Base-by-base conservation (phyloP, 1,140 invertebrate genomes). In the Tenebrio molitor region DNA sequence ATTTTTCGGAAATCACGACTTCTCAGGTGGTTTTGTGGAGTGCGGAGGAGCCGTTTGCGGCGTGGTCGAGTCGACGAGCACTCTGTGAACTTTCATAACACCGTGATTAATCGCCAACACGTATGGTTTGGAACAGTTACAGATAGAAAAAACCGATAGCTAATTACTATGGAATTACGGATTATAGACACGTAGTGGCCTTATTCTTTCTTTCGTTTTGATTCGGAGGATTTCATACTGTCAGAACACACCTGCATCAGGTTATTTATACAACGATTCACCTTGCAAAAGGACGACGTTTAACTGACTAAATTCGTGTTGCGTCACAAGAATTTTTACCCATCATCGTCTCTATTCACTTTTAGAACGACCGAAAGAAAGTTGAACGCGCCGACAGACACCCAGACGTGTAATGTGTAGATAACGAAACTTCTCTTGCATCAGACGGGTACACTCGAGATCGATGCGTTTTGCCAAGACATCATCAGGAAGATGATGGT, bases 111-210 rank as follows among this genome's bases (percentile, higher is more conserved):
- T 72, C 36, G 62, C 63, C 41, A 66, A 66, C 36, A 66, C 36
- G 58, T 39, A 69, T 66, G 46, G 63, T 42, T 44, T 44, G 70
- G 58, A 34, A 64, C 58, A 65, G 70, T 50, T 65, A 72, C 62
- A 72, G 39, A 66, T 66, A 64, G 42, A 72, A 72, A 72, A 72
- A 72, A 34, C 39, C 36, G 58, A 65, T 66, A 23, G 41, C 62
- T 72, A 72, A 72, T 72, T 72, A 63, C 70, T 66, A 42, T 66
- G 42, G 53, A 72, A 72, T 66, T 72, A 72, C 66, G 70, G 41
- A 72, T 72, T 64, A 72, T 72, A 66, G 42, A 25, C 70, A 72
- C 70, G 70, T 72, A 72, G 15, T 46, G 70, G 41, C 70, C 62
- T 63, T 53, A 42, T 29, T 29, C 8, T 29, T 72, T 65, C 41